A percentile compares a stretch with the other conserved stretches of the same genome.
These are phyloP conservation scores for Erpornis zantholeuca DNA, from an alignment of 2,113 vertebrate species.

Conservation along the genomic window DNA sequence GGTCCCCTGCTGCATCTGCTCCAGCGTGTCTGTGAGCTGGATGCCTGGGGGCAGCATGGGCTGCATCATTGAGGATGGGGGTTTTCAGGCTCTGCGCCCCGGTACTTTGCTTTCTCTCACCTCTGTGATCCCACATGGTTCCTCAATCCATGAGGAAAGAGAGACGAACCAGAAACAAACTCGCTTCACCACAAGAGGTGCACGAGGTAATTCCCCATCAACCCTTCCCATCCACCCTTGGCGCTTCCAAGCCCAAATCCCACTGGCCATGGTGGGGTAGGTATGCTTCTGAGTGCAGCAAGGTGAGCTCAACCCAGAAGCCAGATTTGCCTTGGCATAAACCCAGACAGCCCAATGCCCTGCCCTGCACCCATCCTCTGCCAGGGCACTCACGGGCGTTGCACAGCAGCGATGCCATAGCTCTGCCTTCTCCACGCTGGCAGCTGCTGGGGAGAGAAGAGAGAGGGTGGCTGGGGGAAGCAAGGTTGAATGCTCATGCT, in stretches of 20 bases:
- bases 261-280: rapidly evolving
- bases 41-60: conserved; percentile 70
- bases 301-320: background rate
- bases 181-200: background rate
- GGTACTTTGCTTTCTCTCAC: background rate
- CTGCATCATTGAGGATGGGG: background rate
- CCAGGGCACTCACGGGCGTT: conserved; percentile 66
- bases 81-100: rapidly evolving
- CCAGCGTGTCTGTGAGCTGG: conserved; percentile 76
- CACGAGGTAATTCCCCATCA: background rate
- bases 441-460: background rate
- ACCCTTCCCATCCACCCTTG: background rate
- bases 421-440: conserved; percentile 6
- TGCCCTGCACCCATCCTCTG: background rate
- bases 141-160: background rate
- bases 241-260: background rate
- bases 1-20: conserved; percentile 84
- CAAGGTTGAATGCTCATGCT: rapidly evolving
- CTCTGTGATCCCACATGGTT: background rate
- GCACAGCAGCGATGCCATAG: conserved; percentile 68
- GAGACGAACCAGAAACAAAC: background rate
- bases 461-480: background rate
- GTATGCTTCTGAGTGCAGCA: background rate
- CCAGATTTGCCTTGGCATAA: background rate
- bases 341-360: background rate